Percentiles rank a stretch among this genome's conserved stretches.
phyloP scores from a whole-genome alignment of 2,797 vertebrate species.

The Gambelia wislizenii region DNA sequence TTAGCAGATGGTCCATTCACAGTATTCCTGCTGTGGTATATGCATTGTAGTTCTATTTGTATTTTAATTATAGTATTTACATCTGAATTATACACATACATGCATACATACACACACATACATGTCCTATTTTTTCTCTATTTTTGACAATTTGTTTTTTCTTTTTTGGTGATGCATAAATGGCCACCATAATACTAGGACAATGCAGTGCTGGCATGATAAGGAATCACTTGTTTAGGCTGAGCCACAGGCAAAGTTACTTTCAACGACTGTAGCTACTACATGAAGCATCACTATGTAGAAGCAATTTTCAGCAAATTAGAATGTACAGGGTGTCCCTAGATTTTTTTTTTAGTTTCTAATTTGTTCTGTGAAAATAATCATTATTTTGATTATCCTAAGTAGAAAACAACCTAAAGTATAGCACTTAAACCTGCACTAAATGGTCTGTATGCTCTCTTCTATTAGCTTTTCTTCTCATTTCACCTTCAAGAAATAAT shows the following conservation, averaged over 20 bases:
- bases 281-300: not conserved
- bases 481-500: constrained; percentile 29
- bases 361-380: constrained; percentile 35
- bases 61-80: no score
- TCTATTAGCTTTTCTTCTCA: not conserved
- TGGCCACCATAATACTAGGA: not conserved
- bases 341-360: constrained; percentile 11
- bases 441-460: constrained; percentile 2
- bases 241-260: not conserved
- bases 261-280: not conserved
- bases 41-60: no score
- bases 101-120: not conserved
- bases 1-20: no score
- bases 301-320: not conserved
- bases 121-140: not conserved
- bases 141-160: not conserved
- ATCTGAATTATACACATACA: no score
- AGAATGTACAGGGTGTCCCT: not conserved
- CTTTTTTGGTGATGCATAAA: not conserved
- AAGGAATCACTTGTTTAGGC: no score
- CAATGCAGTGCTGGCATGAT: not conserved
- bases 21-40: no score
- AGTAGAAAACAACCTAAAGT: constrained; percentile 1
- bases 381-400: constrained; percentile 45
- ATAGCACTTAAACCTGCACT: not conserved